Evolutionary conservation across 1,140 invertebrate species (phyloP), one percentile per base, ranked within the genome.

Genomic region (Brachionus rotundiformis): DNA sequence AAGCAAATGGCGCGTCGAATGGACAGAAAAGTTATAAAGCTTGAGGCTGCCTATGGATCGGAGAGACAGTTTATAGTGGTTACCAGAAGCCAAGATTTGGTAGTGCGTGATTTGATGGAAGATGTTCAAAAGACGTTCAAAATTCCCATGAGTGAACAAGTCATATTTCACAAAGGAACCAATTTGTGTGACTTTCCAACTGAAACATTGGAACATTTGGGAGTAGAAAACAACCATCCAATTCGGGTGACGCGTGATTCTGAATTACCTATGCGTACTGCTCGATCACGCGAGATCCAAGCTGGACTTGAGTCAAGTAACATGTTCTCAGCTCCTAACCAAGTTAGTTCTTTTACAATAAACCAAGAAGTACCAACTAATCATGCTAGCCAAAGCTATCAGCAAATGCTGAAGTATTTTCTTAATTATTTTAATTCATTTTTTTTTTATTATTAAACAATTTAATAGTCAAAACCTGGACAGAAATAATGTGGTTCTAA

Each of bases 1-100:
- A 81, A 81, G 79, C 54, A 81, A 81, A 81, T 81, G 79, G 79
- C 79, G 13, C 79, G 79, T 65, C 79, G 79, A 16, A 63, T 63
- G 54, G 79, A 81, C 54, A 47, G 79, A 63, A 81, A 81, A 65
- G 79, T 81, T n/a, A 65, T 81, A 27, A 81, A 81, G 31, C 29
- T 81, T 3, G 79, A 81, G 31, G 79, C 79, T 25, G 79, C 79
- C 8, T 81, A 44, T 36, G 79, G 79, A 44, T 81, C 79, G 0
- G 54, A 81, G 11, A n/a, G 79, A 13, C 54, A 81, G 19, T 63
- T 47, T n/a, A 41, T 81, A 16, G 54, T 81, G 8, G 59, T 81
- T 6, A 65, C 41, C 16, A 59, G 79, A 29, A 31, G 27, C 36
- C 54, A 68, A 19, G 79, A 81, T 27, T 31, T 81, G 27, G 11